Evolutionary conservation across 1,140 invertebrate species (phyloP), one percentile per base, ranked within the genome.

Genomic region (Protaetia brevitarsis): DNA sequence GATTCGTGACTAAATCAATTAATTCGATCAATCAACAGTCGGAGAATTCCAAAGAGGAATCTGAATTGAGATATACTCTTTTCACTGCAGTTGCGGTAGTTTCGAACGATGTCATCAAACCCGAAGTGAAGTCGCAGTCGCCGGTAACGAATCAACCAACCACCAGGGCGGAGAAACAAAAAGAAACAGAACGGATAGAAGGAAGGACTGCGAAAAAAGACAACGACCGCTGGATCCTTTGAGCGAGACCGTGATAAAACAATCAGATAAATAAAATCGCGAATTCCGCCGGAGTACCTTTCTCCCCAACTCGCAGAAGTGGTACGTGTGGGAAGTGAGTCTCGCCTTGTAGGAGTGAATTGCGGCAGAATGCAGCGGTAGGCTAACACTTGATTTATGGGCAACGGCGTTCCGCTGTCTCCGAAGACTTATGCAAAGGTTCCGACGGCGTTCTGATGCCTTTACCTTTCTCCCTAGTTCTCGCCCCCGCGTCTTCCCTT

Each of bases 341-440:
- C 26, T 51, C 11, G 5, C 34, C 34, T 11, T 11, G n/a, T 37
- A 11, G 34, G 7, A 19, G 13, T 23, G 26, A 51, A 23, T 16
- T 41, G 37, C 26, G 26, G 19, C 41, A 16, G 41, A 51, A 51
- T 51, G 19, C 16, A 51, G 13, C 26, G 16, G 41, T 21, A 23
- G 19, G 19, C 19, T 19, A 10, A 19, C 41, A 23, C 13, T 51
- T 59, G 57, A 59, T 59, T 59, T 59, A 59, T 59, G 57, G 57
- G 57, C 57, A 59, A 23, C 57, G 29, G 57, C 29, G 57, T 19
- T 28, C 26, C 57, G 57, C 57, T 59, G 57, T 59, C 57, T 59
- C 57, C 57, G 27, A 29, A 28, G 57, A 59, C 57, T 59, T 59
- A 59, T 59, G 57, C 57, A 59, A 59, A 59, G 57, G 10, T 59